Evolutionary conservation across 2,888 invertebrate species (phyloP).

Genomic region (Phrixothrix hirtus): DNA sequence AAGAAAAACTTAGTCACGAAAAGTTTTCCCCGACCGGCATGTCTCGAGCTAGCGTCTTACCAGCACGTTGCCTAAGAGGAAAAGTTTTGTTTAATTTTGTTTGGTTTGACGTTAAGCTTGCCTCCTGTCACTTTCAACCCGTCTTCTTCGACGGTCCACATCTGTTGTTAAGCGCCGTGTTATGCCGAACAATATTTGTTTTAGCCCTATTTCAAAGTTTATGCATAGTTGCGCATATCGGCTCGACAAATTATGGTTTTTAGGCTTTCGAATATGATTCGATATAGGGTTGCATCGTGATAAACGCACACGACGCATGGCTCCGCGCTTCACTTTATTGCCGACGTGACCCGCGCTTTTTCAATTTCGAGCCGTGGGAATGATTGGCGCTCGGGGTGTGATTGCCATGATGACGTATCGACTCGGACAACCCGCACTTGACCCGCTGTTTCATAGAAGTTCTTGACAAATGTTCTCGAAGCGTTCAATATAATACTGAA

Average conservation of each 20-base stretch:
- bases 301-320: slow-evolving; percentile 56
- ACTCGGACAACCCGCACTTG: slow-evolving; percentile 36
- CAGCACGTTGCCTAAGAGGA: slow-evolving; percentile 56
- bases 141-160: slow-evolving; percentile 47
- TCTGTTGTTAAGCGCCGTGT: slow-evolving; percentile 52
- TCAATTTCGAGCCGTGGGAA: slow-evolving; percentile 57
- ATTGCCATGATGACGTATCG: slow-evolving; percentile 57
- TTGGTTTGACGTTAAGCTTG: slow-evolving; percentile 58
- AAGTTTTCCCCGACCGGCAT: slow-evolving; percentile 51
- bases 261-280: slow-evolving; percentile 18
- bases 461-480: slow-evolving; percentile 31
- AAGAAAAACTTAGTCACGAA: slow-evolving; percentile 56
- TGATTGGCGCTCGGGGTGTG: slow-evolving; percentile 59
- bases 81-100: slow-evolving; percentile 59
- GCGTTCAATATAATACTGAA: slow-evolving; percentile 18
- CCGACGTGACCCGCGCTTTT: slow-evolving; percentile 58
- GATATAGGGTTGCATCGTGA: slow-evolving; percentile 44
- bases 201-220: slow-evolving; percentile 51
- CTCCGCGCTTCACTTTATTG: slow-evolving; percentile 56
- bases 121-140: slow-evolving; percentile 58
- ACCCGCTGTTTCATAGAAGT: slow-evolving; percentile 33
- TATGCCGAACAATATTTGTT: slow-evolving; percentile 53
- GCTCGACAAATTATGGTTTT: slow-evolving; percentile 29
- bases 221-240: slow-evolving; percentile 51
- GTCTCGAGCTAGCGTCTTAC: slow-evolving; percentile 51